Percentiles rank a stretch among this genome's conserved stretches.
Evolutionary conservation across 2,888 invertebrate genomes (phyloP).

Genomic region (Apodemia mormo): DNA sequence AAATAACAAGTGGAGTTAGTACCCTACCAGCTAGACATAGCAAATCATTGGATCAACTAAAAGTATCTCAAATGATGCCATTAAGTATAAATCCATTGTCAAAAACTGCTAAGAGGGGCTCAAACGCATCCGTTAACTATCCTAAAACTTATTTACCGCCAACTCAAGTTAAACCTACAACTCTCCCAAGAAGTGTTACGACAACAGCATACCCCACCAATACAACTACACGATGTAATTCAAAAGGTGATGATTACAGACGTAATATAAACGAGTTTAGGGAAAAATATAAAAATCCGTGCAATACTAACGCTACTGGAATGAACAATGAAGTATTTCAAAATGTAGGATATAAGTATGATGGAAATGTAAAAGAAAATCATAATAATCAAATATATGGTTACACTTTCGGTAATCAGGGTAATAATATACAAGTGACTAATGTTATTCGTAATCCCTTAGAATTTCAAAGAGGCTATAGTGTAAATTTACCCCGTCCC

Average conservation of each 20-base stretch:
- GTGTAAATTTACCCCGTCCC: conserved; percentile 81
- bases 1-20: conserved; percentile 72
- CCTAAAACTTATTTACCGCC: conserved; percentile 68
- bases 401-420: conserved; percentile 80
- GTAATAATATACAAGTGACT: conserved; percentile 74
- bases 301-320: conserved; percentile 57
- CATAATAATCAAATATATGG: conserved; percentile 54
- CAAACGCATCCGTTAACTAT: conserved; percentile 72
- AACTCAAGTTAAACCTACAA: conserved; percentile 72
- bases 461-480: conserved; percentile 81
- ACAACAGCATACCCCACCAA: conserved; percentile 71
- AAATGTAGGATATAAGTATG: conserved; percentile 71
- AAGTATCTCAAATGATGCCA: conserved; percentile 76
- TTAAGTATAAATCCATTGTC: conserved; percentile 57
- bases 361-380: conserved; percentile 64
- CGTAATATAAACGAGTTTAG: conserved; percentile 84
- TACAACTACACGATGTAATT: conserved; percentile 65
- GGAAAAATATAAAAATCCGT: conserved; percentile 83
- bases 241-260: conserved; percentile 79
- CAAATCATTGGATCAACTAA: conserved; percentile 90
- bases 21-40: conserved; percentile 88
- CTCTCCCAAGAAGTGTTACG: conserved; percentile 74
- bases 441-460: conserved; percentile 79
- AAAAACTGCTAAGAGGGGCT: conserved; percentile 63
- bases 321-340: conserved; percentile 73